These are phyloP conservation scores for Rhizomys pruinosus DNA, from an alignment of 2,113 vertebrate genomes.

Conservation along the genomic window DNA sequence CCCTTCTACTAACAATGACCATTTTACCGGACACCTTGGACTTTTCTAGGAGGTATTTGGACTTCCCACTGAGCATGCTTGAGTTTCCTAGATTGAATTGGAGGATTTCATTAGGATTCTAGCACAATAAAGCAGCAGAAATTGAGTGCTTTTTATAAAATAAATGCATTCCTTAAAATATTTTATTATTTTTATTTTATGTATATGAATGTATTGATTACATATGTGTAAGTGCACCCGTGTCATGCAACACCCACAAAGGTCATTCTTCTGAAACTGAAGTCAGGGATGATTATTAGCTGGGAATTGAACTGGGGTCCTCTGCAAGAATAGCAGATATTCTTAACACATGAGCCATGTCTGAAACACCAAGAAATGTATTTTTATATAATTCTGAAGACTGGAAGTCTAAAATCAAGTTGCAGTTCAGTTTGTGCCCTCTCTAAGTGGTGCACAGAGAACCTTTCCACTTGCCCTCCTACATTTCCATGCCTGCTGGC, in stretches of 20 bases:
- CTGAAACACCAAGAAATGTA: not conserved
- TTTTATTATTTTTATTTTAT: too few species aligned
- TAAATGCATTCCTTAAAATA: not conserved
- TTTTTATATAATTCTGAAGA: not conserved
- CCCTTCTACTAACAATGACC: not conserved
- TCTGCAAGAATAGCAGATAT: too few species aligned
- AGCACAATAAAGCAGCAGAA: not conserved
- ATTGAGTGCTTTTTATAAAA: fast-evolving
- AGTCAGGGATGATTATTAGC: too few species aligned
- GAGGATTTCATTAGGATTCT: not conserved
- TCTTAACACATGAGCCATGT: too few species aligned
- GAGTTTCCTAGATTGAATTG: not conserved
- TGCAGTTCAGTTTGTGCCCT: not conserved
- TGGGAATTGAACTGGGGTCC: too few species aligned
- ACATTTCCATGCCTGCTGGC: not conserved
- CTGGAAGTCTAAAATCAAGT: not conserved
- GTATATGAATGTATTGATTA: too few species aligned
- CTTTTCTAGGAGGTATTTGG: not conserved
- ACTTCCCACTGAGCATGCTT: not conserved
- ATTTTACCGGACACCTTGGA: not conserved
- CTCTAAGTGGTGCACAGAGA: not conserved
- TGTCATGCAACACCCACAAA: too few species aligned
- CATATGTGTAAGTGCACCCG: too few species aligned
- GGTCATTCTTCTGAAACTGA: too few species aligned
- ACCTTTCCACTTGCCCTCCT: not conserved